Evolutionary conservation across 2,113 vertebrate genomes (phyloP), one percentile per base, ranked within the genome.

Genomic region (Willisornis vidua): DNA sequence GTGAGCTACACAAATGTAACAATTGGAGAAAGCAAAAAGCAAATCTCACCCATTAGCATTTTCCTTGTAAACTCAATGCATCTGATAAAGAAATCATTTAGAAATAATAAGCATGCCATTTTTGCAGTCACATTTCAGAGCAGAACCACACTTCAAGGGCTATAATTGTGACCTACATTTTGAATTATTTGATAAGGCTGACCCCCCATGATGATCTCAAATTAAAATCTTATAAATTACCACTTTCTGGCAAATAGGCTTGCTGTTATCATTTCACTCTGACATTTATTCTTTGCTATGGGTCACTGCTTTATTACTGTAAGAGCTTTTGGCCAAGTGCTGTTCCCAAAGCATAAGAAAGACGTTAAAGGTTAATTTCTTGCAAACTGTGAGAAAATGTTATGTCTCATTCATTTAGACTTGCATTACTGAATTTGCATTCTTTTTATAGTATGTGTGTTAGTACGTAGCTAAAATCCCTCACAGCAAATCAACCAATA

Each of bases 171-270:
- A 96, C 93, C 93, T 96, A 96, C 90, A 93, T 97, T 97, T 92
- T 96, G 96, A 97, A 94, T 96, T 96, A 96, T 95, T 96, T 97
- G 96, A 96, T 96, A 96, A 97, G 94, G 85, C 91, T 96, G 96
- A 96, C 94, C 95, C 96, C 96, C 96, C 88, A 79, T 87, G 92
- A 97, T 96, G 96, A 96, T 96, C 95, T 95, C 92, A 96, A 96
- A 97, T 97, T 96, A 96, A 96, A 97, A 94, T 95, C 96, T 97
- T 97, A 97, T 95, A 96, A 97, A 97, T 97, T 97, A 96, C 96
- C 96, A 92, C 96, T 96, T 96, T 90, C 94, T 97, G 94, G 92
- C 93, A 96, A 96, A 96, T 96, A 96, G 80, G 80, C 92, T 96
- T 82, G 88, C 92, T 94, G 96, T 96, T 97, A 94, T 96, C 94